Base-by-base conservation (phyloP, 2,888 invertebrate genomes). In the Epinotia ramella region DNA sequence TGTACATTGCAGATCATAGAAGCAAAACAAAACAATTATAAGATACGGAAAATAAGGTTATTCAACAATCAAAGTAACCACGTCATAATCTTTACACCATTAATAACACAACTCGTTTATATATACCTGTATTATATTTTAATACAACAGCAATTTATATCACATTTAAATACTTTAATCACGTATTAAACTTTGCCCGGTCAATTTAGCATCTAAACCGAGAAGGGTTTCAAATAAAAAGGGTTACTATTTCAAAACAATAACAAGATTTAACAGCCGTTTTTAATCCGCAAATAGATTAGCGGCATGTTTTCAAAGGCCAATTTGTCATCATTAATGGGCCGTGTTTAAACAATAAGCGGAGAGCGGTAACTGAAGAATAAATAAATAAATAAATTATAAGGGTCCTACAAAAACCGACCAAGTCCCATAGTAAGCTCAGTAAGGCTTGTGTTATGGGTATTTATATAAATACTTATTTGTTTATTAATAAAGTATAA, bases 251-350 rank as follows among this genome's bases (percentile, higher is more conserved):
- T 73, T 16, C 69, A 67, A 73, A 79, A 79, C 80, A 64, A 79
- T 79, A 79, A 78, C 77, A 81, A 83, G 81, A 83, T 81, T 81
- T 82, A 83, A 84, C 87, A 86, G 87, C 85, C 81, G 83, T 83
- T 86, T 88, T 87, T 87, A 89, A 89, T 88, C 86, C 84, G 79
- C 79, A 82, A 86, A 89, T 87, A 88, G 88, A 91, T 90, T 89
- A 89, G 86, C 81, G 82, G 84, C 88, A 83, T 84, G 86, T 87
- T 87, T 89, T 87, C 84, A 84, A 87, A 87, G 88, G 88, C 88
- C 87, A 84, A 88, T 88, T 88, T 86, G 87, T 89, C 88, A 88
- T 88, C 86, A 89, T 89, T 87, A 86, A 84, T 81, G 49, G 18
- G 2, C 7, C 16, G n/a, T 16, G 40, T 46, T 68, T 53, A 11